Conservation (phyloP, 2,888 invertebrate genomes). For the Trypoxylon attenuatum region DNA sequence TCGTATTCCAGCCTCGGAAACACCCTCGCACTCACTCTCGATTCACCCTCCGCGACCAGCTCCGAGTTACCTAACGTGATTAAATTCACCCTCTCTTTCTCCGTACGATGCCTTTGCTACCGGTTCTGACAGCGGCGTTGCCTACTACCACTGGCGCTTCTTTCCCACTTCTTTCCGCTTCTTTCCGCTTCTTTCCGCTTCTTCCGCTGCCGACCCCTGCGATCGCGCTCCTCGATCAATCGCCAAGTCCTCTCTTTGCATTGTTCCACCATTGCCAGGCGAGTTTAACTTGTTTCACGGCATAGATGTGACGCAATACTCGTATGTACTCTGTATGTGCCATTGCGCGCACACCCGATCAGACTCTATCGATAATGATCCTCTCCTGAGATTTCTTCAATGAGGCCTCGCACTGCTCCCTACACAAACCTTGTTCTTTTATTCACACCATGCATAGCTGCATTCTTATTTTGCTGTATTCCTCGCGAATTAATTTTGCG, state of each 20-base stretch:
- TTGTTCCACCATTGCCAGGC: conserved; percentile 1
- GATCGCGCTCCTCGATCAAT: conserved; percentile 14
- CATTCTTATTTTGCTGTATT: too few species aligned
- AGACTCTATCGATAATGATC: too few species aligned
- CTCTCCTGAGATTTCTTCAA: too few species aligned
- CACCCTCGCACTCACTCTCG: conserved; percentile 44
- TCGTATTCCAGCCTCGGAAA: conserved; percentile 22
- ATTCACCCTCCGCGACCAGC: conserved; percentile 43
- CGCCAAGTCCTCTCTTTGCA: neutral
- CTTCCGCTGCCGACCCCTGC: conserved; percentile 23
- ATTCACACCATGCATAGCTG: too few species aligned
- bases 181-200: conserved; percentile 28
- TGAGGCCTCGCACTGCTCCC: too few species aligned
- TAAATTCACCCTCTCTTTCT: conserved; percentile 59
- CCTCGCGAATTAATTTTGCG: too few species aligned
- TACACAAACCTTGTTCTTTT: too few species aligned
- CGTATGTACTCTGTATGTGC: too few species aligned
- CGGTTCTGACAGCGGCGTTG: neutral
- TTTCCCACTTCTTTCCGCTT: conserved; percentile 3
- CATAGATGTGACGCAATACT: too few species aligned
- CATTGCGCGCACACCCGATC: too few species aligned
- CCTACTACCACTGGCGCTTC: conserved; percentile 34
- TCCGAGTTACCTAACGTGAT: conserved; percentile 65
- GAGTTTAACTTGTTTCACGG: too few species aligned
- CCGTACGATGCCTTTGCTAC: conserved; percentile 29